Conservation (phyloP, 2,797 vertebrate species). For the Sorex maritimensis region DNA sequence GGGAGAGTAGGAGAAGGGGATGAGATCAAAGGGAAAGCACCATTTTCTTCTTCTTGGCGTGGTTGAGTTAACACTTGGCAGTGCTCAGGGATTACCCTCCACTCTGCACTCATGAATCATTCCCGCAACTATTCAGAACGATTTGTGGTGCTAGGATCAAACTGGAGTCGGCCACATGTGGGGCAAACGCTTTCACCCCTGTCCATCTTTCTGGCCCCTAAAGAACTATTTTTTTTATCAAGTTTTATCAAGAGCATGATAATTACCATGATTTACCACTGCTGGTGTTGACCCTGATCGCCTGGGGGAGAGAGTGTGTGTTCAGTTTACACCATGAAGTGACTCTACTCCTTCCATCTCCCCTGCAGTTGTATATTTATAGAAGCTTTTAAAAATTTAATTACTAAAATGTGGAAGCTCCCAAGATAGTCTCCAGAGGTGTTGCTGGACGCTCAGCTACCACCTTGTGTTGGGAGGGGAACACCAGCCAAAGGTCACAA, state of each 20-base stretch:
- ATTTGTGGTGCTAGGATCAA: too few species aligned
- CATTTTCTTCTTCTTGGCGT: neutral
- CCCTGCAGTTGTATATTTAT: too few species aligned
- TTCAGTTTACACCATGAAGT: neutral
- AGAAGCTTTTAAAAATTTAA: too few species aligned
- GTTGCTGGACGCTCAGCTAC: neutral
- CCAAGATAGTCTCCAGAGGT: neutral
- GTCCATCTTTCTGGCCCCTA: too few species aligned
- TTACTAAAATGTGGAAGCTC: too few species aligned
- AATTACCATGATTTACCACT: neutral
- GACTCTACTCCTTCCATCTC: neutral
- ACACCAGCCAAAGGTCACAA: rapidly evolving
- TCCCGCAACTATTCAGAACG: too few species aligned
- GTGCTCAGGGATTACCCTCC: too few species aligned
- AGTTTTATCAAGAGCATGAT: neutral
- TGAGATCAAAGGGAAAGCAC: neutral
- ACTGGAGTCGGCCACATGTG: too few species aligned
- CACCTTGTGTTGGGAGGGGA: neutral
- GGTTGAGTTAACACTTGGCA: too few species aligned
- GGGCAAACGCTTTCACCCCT: too few species aligned
- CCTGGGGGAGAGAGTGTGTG: neutral
- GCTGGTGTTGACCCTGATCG: neutral
- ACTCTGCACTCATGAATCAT: too few species aligned
- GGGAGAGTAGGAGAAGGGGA: neutral
- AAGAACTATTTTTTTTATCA: neutral